Evolutionary conservation across 2,113 vertebrate species (phyloP).

Genomic region (Sterna hirundo): DNA sequence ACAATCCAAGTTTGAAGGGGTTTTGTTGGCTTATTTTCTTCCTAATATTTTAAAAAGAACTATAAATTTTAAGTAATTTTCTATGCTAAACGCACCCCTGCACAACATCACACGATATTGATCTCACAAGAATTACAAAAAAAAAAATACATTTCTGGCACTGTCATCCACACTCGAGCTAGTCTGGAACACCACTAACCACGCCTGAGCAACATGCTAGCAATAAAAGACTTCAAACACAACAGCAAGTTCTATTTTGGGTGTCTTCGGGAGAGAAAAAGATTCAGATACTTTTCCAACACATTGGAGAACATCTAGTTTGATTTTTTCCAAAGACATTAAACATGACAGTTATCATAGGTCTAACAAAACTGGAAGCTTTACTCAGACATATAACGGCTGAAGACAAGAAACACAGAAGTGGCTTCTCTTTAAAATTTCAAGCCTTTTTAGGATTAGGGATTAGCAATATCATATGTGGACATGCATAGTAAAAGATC

Average conservation of each 20-base stretch:
- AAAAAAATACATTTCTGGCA: not conserved
- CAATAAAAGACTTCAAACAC: not conserved
- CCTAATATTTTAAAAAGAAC: not conserved
- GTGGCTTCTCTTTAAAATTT: not conserved
- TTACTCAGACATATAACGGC: not conserved
- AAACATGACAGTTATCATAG: not conserved
- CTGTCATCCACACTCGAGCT: not conserved
- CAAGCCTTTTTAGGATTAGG: not conserved
- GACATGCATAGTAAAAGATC: not conserved
- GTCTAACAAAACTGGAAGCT: not conserved
- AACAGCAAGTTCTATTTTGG: not conserved
- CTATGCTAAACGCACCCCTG: not conserved
- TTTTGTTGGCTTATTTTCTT: not conserved
- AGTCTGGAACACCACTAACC: not conserved
- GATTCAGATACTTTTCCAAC: not conserved
- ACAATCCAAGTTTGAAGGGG: not conserved
- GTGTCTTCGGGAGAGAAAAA: not conserved
- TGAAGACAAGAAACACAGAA: not conserved
- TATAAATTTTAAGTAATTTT: not conserved
- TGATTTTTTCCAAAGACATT: not conserved
- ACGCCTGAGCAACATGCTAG: not conserved
- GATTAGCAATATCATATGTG: not conserved
- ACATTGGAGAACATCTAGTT: not conserved
- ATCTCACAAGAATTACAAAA: not conserved
- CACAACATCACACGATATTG: not conserved